Base-by-base conservation (phyloP, 1,140 invertebrate genomes). In the Neuroterus valhalla region DNA sequence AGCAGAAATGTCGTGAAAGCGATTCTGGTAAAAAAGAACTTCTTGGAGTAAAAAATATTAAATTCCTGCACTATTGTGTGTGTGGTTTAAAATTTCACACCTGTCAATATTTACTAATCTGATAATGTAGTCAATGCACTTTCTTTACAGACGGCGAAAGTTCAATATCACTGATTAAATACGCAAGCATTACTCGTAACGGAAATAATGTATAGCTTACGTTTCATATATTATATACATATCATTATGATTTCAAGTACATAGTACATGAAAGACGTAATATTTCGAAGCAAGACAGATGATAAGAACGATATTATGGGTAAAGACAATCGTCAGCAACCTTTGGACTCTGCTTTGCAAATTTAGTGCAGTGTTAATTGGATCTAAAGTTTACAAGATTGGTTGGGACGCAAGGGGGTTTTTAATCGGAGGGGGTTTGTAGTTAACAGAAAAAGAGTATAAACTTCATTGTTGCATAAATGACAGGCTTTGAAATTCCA, bases 281-380 rank as follows among this genome's bases (percentile, higher is more conserved):
- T 31, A 62, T 5, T 12, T 23, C 55, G 12, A 62, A 62, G 23
- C 55, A 23, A 62, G 55, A 62, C 55, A 62, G 55, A 38, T 12
- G 55, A 62, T 62, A 62, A 62, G 55, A 62, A 26, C 15, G 55
- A 62, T 62, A 62, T 31, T 26, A 26, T 62, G 26, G 55, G 26
- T 62, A 31, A 62, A 62, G 55, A 62, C 55, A 62, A 62, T 62
- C 55, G 26, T 62, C 26, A 62, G 26, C 23, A 62, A 62, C 55
- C 55, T 62, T 62, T 23, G 55, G 55, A 62, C 55, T 62, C 55
- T 62, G 55, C 55, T 62, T 62, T 26, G 55, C 55, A 62, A 62
- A 62, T 62, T 62, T 62, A 62, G 55, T 62, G 55, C 55, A 62
- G 12, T 62, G 26, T 62, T 62, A 62, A 62, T 62, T 62, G 55